phyloP scores from a whole-genome alignment of 2,113 vertebrate genomes.

The Amblyornis subalaris region DNA sequence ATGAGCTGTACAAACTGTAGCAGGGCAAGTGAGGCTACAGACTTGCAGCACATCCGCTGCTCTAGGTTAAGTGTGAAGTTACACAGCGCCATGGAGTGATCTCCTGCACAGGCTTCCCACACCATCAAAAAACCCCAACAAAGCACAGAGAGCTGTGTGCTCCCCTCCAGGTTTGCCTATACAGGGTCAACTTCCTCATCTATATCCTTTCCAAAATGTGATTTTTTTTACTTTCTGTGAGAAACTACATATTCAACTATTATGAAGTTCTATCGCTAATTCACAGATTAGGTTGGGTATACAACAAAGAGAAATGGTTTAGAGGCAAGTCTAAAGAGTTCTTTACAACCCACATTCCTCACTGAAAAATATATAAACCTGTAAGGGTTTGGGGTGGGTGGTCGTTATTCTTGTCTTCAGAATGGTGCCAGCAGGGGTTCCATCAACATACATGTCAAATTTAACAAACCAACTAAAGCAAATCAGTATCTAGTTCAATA shows the following conservation, averaged over 20 bases:
- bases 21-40: neutral
- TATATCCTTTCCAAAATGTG: neutral
- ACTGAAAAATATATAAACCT: neutral
- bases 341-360: neutral
- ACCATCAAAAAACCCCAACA: neutral
- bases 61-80: neutral
- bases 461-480: neutral
- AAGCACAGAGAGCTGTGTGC: neutral
- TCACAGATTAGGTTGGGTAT: neutral
- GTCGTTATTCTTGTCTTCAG: neutral
- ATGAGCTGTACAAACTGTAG: neutral
- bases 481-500: neutral
- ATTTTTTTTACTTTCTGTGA: neutral
- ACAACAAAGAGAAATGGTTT: neutral
- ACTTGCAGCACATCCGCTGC: neutral
- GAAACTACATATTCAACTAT: neutral
- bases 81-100: rapidly evolving
- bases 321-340: neutral
- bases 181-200: neutral
- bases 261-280: neutral
- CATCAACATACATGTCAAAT: neutral
- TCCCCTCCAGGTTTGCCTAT: neutral
- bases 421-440: neutral
- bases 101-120: neutral
- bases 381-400: neutral